Base-by-base conservation (phyloP, 2,113 vertebrate species). In the Scophthalmus maximus region DNA sequence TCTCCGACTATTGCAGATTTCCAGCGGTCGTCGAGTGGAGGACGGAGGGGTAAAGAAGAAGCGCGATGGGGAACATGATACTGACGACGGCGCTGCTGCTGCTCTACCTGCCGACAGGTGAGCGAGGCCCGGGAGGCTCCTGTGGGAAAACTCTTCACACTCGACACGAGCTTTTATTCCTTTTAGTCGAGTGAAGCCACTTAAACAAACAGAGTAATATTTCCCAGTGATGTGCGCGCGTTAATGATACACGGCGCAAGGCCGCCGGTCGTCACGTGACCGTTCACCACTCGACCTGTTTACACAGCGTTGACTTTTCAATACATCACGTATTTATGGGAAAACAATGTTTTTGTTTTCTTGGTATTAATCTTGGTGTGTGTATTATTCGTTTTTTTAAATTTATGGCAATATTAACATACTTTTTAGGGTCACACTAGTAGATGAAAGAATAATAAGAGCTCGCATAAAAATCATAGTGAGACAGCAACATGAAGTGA, bases 61-160 rank as follows among this genome's bases (percentile, higher is more conserved):
- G 18, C 68, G 63, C 65, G 72, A 94, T 94, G 91, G 75, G 87
- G 74, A 88, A 86, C 6, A 1, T 76, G 71, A 88, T 87, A 27
- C 69, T 89, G 42, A 23, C 80, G 79, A 64, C 61, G 71, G 71
- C 92, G 10, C 68, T 94, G 60, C 65, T 93, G 67, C 36, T 63
- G 15, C 17, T n/a, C n/a, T 62, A 88, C 70, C 87, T 92, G 46
- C 68, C 90, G 0, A 77, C 85, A 91, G 93, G 94, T 94, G 87
- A 89, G 87, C 25, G 36, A 88, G 87, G 23, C 38, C 52, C 20
- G 6, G n/a, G 55, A 55, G 5, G 7, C 7, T 11, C 6, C 0
- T 0, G 0, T 7, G 15, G 5, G n/a, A 40, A 47, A 42, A n/a
- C n/a, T n/a, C n/a, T n/a, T n/a, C n/a, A n/a, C n/a, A n/a, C n/a